These are phyloP conservation scores for Phyllotreta cruciferae DNA, from an alignment of 2,888 invertebrate genomes.

Conservation along the genomic window DNA sequence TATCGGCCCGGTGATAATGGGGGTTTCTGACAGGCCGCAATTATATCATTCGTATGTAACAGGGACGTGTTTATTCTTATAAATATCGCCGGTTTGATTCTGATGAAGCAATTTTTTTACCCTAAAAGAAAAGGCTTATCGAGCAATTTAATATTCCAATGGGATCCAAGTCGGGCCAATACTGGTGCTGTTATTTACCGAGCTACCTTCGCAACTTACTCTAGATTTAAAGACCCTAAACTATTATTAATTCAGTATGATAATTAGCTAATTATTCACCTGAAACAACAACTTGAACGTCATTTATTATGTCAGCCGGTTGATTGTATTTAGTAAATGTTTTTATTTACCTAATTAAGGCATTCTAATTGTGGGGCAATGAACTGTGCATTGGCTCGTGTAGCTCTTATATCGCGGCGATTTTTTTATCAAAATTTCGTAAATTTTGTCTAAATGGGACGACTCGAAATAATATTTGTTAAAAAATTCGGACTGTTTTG, in stretches of 20 bases:
- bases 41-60: conserved; percentile 19
- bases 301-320: conserved; percentile 19
- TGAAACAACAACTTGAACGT: too few relatives aligned
- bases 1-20: conserved; percentile 11
- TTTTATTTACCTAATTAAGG: conserved; percentile 18
- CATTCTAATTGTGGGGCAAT: conserved; percentile 15
- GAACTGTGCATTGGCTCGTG: conserved; percentile 12
- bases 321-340: conserved; percentile 12
- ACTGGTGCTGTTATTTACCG: too few relatives aligned
- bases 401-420: conserved; percentile 8
- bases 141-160: too few relatives aligned
- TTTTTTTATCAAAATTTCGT: conserved; percentile 14
- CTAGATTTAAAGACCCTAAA: too few relatives aligned
- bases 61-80: too few relatives aligned
- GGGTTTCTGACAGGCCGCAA: conserved; percentile 15
- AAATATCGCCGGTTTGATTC: too few relatives aligned
- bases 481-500: background rate
- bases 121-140: too few relatives aligned
- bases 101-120: background rate
- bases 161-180: too few relatives aligned
- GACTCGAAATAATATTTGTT: background rate
- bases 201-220: too few relatives aligned
- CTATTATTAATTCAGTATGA: too few relatives aligned
- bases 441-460: background rate
- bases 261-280: too few relatives aligned